Evolutionary conservation across 2,888 invertebrate species (phyloP), one percentile per base, ranked within the genome.

Genomic region (Andrena marginata): DNA sequence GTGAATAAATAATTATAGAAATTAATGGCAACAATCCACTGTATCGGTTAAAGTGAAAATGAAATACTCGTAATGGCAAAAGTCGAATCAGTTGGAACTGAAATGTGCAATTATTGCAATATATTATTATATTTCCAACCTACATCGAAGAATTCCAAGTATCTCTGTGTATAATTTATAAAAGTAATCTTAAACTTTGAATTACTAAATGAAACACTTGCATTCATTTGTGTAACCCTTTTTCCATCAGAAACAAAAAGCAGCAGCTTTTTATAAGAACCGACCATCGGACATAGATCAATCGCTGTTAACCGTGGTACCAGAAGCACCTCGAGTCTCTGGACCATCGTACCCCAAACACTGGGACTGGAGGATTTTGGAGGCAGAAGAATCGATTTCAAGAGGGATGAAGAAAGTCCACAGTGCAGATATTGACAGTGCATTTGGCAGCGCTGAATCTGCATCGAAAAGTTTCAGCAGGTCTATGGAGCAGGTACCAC

Each of bases 281-380:
- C 96, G 97, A 90, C 95, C 96, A 23, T 95, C 96, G 84, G 98
- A 98, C 93, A 95, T 98, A 82, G 98, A 98, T 90, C 95, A 96
- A 86, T 96, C 96, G 78, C 94, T 96, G 64, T 94, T 98, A 35
- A 95, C 96, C 82, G 95, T 96, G 59, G 93, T 98, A 84, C 98
- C 98, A 6, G 97, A 98, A 70, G 97, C 97, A 33, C 98, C 98
- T 1, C 95, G 98, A 91, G 96, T 97, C 13, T 96, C 97, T 2
- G 96, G 96, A 51, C 96, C 96, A 85, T 95, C 96, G 42, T 96
- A 96, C 88, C 97, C 97, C 0, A 94, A 95, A 29, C 95, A 95
- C 72, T 97, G 96, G 96, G 97, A 97, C 89, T 97, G 97, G 97
- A 95, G 95, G 86, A 94, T 97, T 84, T 92, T 97, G 83, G 95